phyloP scores from a whole-genome alignment of 1,140 invertebrate species.

The Ceratina australensis region DNA sequence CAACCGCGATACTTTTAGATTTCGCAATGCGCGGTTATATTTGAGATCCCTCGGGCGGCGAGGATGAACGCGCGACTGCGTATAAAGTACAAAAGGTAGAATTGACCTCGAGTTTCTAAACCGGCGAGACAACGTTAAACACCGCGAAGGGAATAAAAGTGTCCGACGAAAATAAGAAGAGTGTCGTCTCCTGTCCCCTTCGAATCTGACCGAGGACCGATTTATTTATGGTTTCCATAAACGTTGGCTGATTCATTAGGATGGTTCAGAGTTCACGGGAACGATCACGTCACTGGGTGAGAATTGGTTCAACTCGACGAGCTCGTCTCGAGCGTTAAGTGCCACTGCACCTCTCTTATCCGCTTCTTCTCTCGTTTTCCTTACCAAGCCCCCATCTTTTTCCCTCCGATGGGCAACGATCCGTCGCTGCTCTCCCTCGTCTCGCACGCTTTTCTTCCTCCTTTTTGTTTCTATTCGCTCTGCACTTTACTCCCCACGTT shows the following conservation, averaged over 20 bases:
- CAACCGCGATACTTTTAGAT: slow-evolving; percentile 48
- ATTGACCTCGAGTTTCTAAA: background rate
- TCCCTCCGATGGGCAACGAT: background rate
- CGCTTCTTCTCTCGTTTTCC: slow-evolving; percentile 15
- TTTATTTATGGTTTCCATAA: slow-evolving; percentile 56
- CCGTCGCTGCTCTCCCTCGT: background rate
- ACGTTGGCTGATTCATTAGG: slow-evolving; percentile 57
- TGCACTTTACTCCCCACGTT: slow-evolving; percentile 37
- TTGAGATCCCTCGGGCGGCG: slow-evolving; percentile 14
- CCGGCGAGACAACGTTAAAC: background rate
- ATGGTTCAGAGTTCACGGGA: slow-evolving; percentile 55
- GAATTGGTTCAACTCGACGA: slow-evolving; percentile 59
- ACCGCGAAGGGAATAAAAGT: too few relatives aligned
- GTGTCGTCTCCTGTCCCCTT: background rate
- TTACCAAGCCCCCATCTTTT: slow-evolving; percentile 9
- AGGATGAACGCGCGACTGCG: background rate
- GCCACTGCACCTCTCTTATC: slow-evolving; percentile 40
- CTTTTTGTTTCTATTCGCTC: slow-evolving; percentile 24
- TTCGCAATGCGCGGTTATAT: slow-evolving; percentile 11
- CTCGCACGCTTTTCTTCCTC: background rate
- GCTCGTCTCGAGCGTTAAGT: slow-evolving; percentile 51
- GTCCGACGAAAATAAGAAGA: too few relatives aligned
- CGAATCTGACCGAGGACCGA: background rate
- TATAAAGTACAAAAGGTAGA: background rate
- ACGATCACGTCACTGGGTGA: slow-evolving; percentile 59